Evolutionary conservation across 2,888 invertebrate genomes (phyloP).

Genomic region (Dynastes grantii): DNA sequence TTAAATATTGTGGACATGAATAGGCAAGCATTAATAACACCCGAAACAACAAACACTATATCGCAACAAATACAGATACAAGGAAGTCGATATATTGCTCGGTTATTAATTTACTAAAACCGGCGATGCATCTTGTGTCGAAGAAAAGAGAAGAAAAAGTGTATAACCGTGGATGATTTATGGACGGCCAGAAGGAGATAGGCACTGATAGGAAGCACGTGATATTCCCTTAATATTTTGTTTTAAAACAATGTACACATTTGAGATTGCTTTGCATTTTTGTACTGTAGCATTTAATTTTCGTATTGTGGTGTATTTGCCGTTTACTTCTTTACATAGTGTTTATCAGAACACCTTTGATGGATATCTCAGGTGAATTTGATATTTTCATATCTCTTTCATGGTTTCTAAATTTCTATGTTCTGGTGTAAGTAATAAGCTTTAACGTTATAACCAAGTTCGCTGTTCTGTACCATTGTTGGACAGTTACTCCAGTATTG

Average conservation of each 20-base stretch:
- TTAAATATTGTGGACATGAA: constrained; percentile 41
- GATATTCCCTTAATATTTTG: not conserved
- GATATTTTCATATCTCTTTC: too few species aligned
- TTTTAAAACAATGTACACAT: not conserved
- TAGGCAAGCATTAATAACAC: constrained; percentile 37
- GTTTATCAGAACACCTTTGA: too few species aligned
- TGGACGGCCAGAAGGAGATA: not conserved
- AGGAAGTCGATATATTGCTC: constrained; percentile 30
- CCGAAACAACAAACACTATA: constrained; percentile 39
- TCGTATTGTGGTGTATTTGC: too few species aligned
- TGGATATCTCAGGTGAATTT: too few species aligned
- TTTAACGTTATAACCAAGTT: too few species aligned
- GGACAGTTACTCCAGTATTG: too few species aligned
- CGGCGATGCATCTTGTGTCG: constrained; percentile 17
- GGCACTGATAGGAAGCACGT: not conserved
- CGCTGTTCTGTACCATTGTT: too few species aligned
- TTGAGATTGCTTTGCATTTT: too few species aligned
- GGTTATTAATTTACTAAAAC: constrained; percentile 37
- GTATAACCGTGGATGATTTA: constrained; percentile 11
- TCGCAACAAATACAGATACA: constrained; percentile 34
- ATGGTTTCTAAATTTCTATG: too few species aligned
- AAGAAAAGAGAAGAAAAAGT: not conserved
- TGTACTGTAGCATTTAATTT: too few species aligned
- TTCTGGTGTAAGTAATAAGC: too few species aligned
- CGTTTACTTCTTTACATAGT: too few species aligned